Conservation (phyloP, 2,888 invertebrate species). For the Drosophila meridionalis region DNA sequence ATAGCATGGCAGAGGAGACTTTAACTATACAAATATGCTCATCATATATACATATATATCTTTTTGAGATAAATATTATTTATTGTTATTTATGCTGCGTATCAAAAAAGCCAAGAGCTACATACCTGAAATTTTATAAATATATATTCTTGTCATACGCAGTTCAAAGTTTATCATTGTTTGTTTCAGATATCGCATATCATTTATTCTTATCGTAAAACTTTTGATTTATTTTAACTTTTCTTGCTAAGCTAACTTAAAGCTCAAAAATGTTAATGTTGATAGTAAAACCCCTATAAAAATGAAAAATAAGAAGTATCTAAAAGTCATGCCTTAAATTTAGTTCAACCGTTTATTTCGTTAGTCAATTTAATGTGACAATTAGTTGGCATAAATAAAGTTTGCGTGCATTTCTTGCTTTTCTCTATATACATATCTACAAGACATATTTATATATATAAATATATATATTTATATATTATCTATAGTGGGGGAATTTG, state of each 20-base stretch:
- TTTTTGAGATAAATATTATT: background rate
- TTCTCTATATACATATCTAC: background rate
- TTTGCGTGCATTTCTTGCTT: conserved; percentile 50
- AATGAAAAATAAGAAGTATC: background rate
- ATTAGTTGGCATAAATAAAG: conserved; percentile 63
- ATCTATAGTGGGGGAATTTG: conserved; percentile 4
- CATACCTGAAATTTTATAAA: background rate
- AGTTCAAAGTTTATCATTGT: background rate
- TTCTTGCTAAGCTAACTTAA: conserved; percentile 4
- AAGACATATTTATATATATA: background rate
- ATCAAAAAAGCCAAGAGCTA: background rate
- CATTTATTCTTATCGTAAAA: background rate
- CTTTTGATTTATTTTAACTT: background rate
- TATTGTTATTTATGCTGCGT: background rate
- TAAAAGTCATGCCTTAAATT: background rate
- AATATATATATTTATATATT: background rate
- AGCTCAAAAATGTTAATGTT: conserved; percentile 1
- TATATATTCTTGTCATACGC: background rate
- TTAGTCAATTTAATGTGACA: conserved; percentile 60
- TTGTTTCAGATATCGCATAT: background rate
- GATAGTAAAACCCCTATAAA: background rate
- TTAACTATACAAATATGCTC: background rate
- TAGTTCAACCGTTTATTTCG: conserved; percentile 9
- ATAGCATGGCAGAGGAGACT: no score
- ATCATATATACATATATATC: background rate